A percentile compares a stretch with the other conserved stretches of the same genome.
These are phyloP conservation scores for Ormyrus rosae DNA, from an alignment of 2,888 invertebrate species.

Conservation along the genomic window DNA sequence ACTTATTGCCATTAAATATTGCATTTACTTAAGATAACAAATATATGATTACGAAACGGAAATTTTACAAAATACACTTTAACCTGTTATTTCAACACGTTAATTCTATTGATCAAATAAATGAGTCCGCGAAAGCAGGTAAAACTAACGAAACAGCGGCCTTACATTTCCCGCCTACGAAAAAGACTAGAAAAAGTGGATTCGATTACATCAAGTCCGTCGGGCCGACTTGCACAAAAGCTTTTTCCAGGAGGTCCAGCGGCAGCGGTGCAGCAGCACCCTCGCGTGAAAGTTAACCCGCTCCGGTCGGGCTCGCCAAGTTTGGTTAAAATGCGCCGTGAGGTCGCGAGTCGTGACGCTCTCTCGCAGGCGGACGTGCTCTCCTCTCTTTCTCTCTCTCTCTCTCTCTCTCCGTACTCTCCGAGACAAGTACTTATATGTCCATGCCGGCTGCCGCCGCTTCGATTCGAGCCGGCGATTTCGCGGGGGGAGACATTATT, in stretches of 20 bases:
- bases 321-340: conserved; percentile 60
- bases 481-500: conserved; percentile 44
- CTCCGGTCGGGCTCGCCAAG: conserved; percentile 52
- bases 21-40: no score
- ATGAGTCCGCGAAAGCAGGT: no score
- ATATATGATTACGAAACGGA: no score
- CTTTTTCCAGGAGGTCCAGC: background rate
- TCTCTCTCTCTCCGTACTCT: conserved; percentile 43
- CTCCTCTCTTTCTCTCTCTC: conserved; percentile 22
- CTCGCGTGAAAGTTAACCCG: conserved; percentile 60
- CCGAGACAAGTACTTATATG: conserved; percentile 65
- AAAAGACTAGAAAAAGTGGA: conserved; percentile 35
- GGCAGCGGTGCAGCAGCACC: conserved; percentile 25
- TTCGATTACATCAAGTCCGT: conserved; percentile 49
- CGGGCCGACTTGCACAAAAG: conserved; percentile 4
- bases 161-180: no score
- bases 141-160: no score
- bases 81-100: no score
- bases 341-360: conserved; percentile 43
- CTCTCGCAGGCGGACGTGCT: conserved; percentile 45
- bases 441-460: conserved; percentile 54
- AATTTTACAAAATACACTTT: no score
- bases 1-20: no score
- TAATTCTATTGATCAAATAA: no score
- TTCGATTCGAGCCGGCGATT: conserved; percentile 42